Evolutionary conservation across 2,113 vertebrate genomes (phyloP), one percentile per base, ranked within the genome.

Genomic region (Coregonus clupeaformis): DNA sequence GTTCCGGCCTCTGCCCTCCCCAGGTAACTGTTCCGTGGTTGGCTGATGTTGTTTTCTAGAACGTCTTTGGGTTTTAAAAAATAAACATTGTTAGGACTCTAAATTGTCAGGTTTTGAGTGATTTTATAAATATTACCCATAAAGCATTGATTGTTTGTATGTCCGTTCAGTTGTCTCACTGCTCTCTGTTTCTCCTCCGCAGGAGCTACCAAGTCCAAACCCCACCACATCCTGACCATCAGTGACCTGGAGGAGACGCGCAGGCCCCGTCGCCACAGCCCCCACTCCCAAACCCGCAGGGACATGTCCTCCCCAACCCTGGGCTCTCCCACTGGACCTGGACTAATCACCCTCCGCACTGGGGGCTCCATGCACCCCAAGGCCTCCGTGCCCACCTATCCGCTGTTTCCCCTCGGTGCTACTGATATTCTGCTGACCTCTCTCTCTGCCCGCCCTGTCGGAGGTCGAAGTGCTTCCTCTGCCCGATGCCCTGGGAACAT

Each of bases 191-290:
- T 14, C 32, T 62, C 9, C 66, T 29, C 36, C 11, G 9, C 6
- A 94, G 94, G 94, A 78, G 86, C 91, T 55, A 87, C 88, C 2
- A 90, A 91, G 36, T 88, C 92, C 32, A 93, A 95, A 86, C 90
- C 95, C 30, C 96, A 96, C 74, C 95, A 96, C 85, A 97, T 97
- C 77, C 88, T 95, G 47, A 97, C 95, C 0, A 93, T 96, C 67
- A 95, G 95, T 79, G 95, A 97, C 86, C 87, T 90, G 18, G 95
- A 95, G 81, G 95, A 96, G 49, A 93, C 92, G 1, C 91, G 94
- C 1, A 90, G 94, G 69, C 91, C 88, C 13, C 91, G 94, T 20
- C 93, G 94, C 74, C 94, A 93, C 76, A 91, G 89, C 82, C 91
- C 94, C 32, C 71, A 91, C 20, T 85, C 91, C 49, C 72, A 93